Conservation (phyloP, 2,113 vertebrate species). For the Etheostoma cragini region DNA sequence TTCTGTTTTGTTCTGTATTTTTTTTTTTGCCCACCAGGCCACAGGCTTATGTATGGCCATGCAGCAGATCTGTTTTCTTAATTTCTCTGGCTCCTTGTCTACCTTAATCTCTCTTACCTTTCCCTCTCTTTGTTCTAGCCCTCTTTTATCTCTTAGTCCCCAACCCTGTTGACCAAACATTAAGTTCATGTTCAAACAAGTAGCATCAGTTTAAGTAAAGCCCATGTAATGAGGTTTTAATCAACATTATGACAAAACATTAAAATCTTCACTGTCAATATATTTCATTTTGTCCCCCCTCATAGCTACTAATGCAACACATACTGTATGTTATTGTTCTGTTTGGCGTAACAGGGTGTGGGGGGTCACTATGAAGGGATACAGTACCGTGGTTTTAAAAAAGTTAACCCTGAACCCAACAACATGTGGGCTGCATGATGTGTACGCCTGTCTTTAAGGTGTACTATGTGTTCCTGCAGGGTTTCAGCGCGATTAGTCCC, state of each 20-base stretch:
- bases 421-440: neutral
- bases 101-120: neutral
- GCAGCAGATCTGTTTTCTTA: conserved; percentile 7
- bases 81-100: conserved; percentile 8
- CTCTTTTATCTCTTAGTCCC: neutral
- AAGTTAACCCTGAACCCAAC: neutral
- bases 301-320: neutral
- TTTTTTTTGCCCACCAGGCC: conserved; percentile 21
- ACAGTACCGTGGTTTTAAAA: neutral
- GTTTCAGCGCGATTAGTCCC: no score
- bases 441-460: neutral
- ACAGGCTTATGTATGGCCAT: conserved; percentile 18
- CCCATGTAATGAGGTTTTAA: neutral
- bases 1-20: conserved; percentile 32
- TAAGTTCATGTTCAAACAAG: neutral
- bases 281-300: neutral
- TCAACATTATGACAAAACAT: neutral
- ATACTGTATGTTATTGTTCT: neutral
- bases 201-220: neutral
- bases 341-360: neutral
- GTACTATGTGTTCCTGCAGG: no score
- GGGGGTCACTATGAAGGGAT: neutral
- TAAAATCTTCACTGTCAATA: neutral
- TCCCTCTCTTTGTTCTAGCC: neutral
- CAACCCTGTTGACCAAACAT: neutral